phyloP scores from a whole-genome alignment of 1,140 invertebrate genomes.

The Hylyphantes graminicola region DNA sequence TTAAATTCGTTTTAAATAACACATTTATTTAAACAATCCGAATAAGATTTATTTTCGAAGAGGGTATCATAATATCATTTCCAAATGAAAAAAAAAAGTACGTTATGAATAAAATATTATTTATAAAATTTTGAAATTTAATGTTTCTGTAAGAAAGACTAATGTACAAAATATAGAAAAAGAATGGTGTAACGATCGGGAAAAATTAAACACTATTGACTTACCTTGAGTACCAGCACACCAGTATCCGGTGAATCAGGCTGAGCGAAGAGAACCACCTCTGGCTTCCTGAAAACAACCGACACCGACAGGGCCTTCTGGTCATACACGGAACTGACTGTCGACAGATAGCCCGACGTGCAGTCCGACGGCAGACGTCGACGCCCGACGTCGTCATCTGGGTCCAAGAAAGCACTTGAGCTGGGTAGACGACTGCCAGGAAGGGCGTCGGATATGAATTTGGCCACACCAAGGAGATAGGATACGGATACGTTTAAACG shows the following conservation, averaged over 20 bases:
- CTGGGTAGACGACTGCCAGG: constrained; percentile 65
- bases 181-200: neutral
- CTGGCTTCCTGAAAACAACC: constrained; percentile 79
- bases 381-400: constrained; percentile 9
- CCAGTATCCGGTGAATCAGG: constrained; percentile 77
- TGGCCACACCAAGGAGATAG: constrained; percentile 76
- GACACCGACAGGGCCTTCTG: constrained; percentile 75
- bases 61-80: too few species aligned
- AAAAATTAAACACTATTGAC: constrained; percentile 1
- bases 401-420: constrained; percentile 43
- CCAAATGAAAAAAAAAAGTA: too few species aligned
- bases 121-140: too few species aligned
- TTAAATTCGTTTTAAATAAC: too few species aligned
- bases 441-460: constrained; percentile 77
- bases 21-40: too few species aligned
- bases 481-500: constrained; percentile 79
- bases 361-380: constrained; percentile 69
- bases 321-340: constrained; percentile 65
- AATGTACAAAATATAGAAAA: too few species aligned
- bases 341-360: constrained; percentile 74
- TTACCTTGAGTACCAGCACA: constrained; percentile 75
- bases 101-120: too few species aligned
- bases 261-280: constrained; percentile 81
- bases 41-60: too few species aligned
- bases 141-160: too few species aligned